phyloP scores from a whole-genome alignment of 2,113 vertebrate genomes.

The Orthonyx spaldingii region DNA sequence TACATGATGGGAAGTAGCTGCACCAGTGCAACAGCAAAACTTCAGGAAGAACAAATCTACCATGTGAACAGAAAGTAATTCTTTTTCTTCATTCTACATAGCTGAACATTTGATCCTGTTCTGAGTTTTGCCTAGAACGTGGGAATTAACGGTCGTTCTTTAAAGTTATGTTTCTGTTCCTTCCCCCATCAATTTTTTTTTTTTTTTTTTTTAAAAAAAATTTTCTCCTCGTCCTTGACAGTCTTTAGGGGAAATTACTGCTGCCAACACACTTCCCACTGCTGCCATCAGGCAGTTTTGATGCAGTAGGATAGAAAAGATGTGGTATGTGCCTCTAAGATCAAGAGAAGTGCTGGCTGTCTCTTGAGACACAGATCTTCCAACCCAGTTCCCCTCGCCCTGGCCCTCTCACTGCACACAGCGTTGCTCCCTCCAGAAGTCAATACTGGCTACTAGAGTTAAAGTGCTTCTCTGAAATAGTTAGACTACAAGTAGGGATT shows the following conservation, averaged over 20 bases:
- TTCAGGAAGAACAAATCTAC: background rate
- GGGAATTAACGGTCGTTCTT: background rate
- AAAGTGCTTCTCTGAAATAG: background rate
- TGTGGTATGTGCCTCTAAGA: background rate
- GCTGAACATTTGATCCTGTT: background rate
- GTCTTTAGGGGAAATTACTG: background rate
- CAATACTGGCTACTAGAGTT: background rate
- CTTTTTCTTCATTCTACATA: background rate
- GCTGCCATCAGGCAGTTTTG: background rate
- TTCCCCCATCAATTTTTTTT: accelerated
- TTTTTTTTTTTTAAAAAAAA: background rate
- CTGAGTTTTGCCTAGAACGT: background rate
- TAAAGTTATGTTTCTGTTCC: background rate
- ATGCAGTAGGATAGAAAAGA: background rate
- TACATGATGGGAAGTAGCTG: accelerated
- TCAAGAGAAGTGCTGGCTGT: background rate
- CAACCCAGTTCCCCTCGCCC: background rate
- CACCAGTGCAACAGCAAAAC: background rate
- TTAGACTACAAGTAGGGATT: background rate
- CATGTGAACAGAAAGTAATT: background rate
- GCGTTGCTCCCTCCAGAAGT: background rate
- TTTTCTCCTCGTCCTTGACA: background rate
- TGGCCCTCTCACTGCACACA: background rate
- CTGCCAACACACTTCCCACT: background rate
- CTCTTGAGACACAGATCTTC: background rate